A percentile compares a stretch with the other conserved stretches of the same genome.
These are phyloP conservation scores for Sarcophaga bullata DNA, from an alignment of 1,140 invertebrate species.

Conservation along the genomic window DNA sequence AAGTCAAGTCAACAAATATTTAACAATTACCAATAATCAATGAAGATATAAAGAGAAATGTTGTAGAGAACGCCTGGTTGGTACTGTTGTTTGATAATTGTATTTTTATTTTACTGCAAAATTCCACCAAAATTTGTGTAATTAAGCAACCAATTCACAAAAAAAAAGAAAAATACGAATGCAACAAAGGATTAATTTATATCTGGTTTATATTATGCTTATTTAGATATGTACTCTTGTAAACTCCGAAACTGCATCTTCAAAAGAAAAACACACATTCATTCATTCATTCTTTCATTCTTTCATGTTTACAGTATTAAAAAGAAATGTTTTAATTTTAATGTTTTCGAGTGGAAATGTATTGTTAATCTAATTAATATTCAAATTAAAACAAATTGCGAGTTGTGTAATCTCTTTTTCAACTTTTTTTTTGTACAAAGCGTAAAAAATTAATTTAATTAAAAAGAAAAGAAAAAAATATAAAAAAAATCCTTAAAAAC, in stretches of 20 bases:
- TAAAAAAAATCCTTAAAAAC: background rate
- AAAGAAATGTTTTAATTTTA: too few relatives aligned
- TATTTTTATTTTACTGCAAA: conserved; percentile 6
- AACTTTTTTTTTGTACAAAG: background rate
- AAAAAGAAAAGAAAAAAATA: background rate
- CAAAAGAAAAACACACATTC: background rate
- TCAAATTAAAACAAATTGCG: too few relatives aligned
- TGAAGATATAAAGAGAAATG: too few relatives aligned
- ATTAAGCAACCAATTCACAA: background rate
- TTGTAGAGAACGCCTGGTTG: too few relatives aligned
- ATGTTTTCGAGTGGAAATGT: too few relatives aligned
- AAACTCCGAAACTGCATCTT: background rate
- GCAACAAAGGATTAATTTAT: background rate
- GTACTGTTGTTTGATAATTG: background rate
- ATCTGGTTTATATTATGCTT: conserved; percentile 4
- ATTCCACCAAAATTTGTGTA: conserved; percentile 12
- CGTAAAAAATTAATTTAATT: conserved; percentile 22
- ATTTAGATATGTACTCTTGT: conserved; percentile 31
- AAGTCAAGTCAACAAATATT: conserved; percentile 6
- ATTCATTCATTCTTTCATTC: too few relatives aligned
- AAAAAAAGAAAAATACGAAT: background rate
- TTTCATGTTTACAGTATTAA: too few relatives aligned
- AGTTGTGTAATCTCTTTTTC: background rate
- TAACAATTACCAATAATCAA: background rate
- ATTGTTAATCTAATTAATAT: too few relatives aligned